A percentile compares a stretch with the other conserved stretches of the same genome.
These are phyloP conservation scores for Acropternis orthonyx DNA, from an alignment of 2,797 vertebrate species.

Conservation along the genomic window DNA sequence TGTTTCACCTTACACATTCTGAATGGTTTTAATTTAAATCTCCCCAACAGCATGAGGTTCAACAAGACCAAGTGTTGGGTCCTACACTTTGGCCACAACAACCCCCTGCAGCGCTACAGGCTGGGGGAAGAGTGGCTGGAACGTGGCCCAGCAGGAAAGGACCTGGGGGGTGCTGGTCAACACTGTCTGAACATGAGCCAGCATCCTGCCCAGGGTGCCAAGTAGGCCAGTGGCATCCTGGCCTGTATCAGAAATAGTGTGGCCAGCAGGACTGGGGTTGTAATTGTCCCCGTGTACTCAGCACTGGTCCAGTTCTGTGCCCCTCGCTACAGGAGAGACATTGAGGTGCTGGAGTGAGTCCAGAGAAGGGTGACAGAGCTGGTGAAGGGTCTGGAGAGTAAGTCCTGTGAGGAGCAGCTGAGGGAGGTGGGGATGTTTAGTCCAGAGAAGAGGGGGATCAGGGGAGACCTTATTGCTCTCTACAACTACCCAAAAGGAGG, in stretches of 20 bases:
- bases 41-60: not conserved
- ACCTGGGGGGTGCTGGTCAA: not conserved
- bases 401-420: not conserved
- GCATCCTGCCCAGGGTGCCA: not conserved
- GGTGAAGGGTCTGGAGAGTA: not conserved
- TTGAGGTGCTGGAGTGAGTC: rapidly evolving
- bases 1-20: not conserved
- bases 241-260: not conserved
- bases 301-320: no score
- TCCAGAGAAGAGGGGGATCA: not conserved
- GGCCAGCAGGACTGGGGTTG: not conserved
- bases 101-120: not conserved
- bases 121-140: not conserved
- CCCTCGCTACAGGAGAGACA: not conserved
- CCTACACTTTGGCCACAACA: not conserved
- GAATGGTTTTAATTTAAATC: not conserved
- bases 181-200: rapidly evolving
- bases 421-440: not conserved
- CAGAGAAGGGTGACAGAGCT: rapidly evolving
- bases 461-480: not conserved
- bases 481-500: not conserved
- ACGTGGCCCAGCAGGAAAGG: not conserved
- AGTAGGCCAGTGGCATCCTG: not conserved
- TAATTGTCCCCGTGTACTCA: not conserved
- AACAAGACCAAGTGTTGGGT: not conserved